Evolutionary conservation across 2,888 invertebrate species (phyloP), one percentile per base, ranked within the genome.

Genomic region (Cosmia pyralina): DNA sequence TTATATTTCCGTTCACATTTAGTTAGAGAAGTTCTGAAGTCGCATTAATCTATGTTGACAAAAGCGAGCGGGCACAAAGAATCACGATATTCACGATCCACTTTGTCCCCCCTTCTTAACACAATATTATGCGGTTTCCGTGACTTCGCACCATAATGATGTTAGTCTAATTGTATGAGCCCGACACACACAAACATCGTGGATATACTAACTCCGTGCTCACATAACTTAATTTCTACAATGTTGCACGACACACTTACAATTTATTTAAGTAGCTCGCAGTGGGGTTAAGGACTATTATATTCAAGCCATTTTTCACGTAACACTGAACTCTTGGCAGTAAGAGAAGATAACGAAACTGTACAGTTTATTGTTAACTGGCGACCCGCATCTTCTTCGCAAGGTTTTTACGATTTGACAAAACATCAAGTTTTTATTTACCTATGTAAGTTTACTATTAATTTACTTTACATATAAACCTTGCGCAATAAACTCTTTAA

Each of bases 1-100:
- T 85, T 60, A 75, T 80, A 80, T 85, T 86, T 85, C 59, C 64
- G 79, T 73, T 64, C 75, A 65, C 70, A 75, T 75, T 84, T 80
- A 77, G 75, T 75, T 60, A 69, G 75, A 72, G 73, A 81, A 88
- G 67, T 85, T 85, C 73, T 79, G 59, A n/a, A 78, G 62, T 44
- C 72, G 82, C 91, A 93, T 94, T 92, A 93, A 93, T 94, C 92
- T 92, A 89, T 88, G 92, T 84, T 87, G 87, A 93, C 92, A 94
- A 93, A 89, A 92, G 92, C 90, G 85, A 86, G 82, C 83, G 80
- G 79, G 78, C 82, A 93, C 92, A 93, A 93, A 89, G 91, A 90
- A 85, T 87, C 85, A 84, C 82, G 83, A 74, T 83, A 90, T 84
- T 87, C 85, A 84, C 81, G 83, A 74, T 83, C 84, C 82, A 82